Evolutionary conservation across 1,140 invertebrate genomes (phyloP).

Genomic region (Phortica variegata): DNA sequence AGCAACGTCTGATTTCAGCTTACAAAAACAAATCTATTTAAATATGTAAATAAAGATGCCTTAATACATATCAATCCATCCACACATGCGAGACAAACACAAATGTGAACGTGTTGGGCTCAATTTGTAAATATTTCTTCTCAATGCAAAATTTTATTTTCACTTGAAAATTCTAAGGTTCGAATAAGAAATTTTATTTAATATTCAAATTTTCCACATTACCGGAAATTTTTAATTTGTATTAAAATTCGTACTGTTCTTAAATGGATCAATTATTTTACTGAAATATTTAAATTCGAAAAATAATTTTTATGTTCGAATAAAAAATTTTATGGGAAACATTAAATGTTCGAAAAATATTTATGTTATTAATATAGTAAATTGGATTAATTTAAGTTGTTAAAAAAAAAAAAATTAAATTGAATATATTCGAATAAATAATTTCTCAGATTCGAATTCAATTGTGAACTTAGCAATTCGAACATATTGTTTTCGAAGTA

Average conservation of each 20-base stretch:
- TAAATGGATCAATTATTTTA: too few relatives aligned
- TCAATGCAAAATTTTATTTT: too few relatives aligned
- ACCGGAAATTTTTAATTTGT: not conserved
- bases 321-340: not conserved
- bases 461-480: not conserved
- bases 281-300: not conserved
- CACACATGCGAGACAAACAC: too few relatives aligned
- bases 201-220: too few relatives aligned
- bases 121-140: too few relatives aligned
- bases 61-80: too few relatives aligned
- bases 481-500: not conserved
- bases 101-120: too few relatives aligned
- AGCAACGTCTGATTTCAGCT: too few relatives aligned
- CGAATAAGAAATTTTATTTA: not conserved
- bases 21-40: too few relatives aligned
- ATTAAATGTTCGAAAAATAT: not conserved
- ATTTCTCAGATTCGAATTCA: too few relatives aligned
- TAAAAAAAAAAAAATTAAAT: not conserved
- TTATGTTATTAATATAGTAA: not conserved
- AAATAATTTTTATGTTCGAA: not conserved
- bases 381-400: not conserved
- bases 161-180: too few relatives aligned
- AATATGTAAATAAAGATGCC: too few relatives aligned
- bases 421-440: not conserved
- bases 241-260: not conserved